Base-by-base conservation (phyloP, 2,797 vertebrate genomes). In the Cuculus canorus region DNA sequence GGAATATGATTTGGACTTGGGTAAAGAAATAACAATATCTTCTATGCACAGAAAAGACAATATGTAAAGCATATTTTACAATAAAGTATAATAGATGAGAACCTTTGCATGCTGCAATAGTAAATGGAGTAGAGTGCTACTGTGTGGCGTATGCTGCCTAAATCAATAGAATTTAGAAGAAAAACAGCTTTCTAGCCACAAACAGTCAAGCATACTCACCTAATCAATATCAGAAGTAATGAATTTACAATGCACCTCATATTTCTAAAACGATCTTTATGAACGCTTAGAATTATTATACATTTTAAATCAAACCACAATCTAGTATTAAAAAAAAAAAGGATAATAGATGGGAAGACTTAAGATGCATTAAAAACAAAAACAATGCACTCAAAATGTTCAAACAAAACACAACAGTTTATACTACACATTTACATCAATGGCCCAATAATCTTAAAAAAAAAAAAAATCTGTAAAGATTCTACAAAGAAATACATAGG, bases 161-260 rank as follows among this genome's bases (percentile, higher is more conserved):
- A 98, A 98, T 98, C 97, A 97, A 97, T 97, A 88, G 52, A 88
- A 85, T 97, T 97, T 96, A 96, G 94, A 96, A 96, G 96, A 92
- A 88, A 96, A 94, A 61, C 91, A 95, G 85, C 88, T 91, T 97
- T 96, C 92, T 90, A 92, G 94, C 95, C 71, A 80, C 32, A 71
- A 86, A 82, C 56, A 96, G 92, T 96, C 97, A 98, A 98, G 98
- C 84, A 86, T 18, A 95, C 86, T 93, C 66, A 47, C n/a, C 72
- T 96, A 96, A 98, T 98, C 97, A 97, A 98, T 98, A 98, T 83
- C 78, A 96, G 94, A 86, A 92, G 10, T 72, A 98, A 98, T 92
- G 97, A 96, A 95, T 91, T 95, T 82, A 87, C n/a, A n/a, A 60
- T 25, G n/a, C 4, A 96, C 73, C 65, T 94, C 90, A 57, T 82